Percentiles rank a stretch among this genome's conserved stretches.
Conservation (phyloP, 1,140 invertebrate genomes). For the Maniola jurtina region DNA sequence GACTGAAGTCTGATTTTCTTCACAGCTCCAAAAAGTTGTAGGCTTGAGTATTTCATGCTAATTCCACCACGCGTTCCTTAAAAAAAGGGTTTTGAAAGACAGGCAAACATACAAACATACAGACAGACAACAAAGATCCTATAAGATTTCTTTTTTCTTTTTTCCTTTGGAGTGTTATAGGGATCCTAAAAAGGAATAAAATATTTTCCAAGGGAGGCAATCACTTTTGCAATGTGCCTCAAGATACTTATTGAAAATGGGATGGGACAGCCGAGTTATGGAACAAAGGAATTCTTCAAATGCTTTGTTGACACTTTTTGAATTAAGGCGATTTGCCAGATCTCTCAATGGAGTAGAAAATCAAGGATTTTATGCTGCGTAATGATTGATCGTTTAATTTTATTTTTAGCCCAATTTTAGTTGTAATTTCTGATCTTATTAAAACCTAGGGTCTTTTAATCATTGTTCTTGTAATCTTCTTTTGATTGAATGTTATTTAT, state of each 20-base stretch:
- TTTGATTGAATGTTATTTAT: too few relatives aligned
- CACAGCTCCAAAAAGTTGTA: too few relatives aligned
- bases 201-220: constrained; percentile 4
- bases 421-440: too few relatives aligned
- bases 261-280: background rate
- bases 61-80: too few relatives aligned
- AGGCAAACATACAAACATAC: too few relatives aligned
- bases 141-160: too few relatives aligned
- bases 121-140: too few relatives aligned
- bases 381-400: constrained; percentile 12
- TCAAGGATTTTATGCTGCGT: constrained; percentile 2
- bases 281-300: constrained; percentile 29
- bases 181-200: background rate
- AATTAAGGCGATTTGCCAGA: constrained; percentile 25
- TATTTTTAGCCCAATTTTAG: background rate
- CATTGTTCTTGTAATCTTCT: too few relatives aligned
- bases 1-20: too few relatives aligned
- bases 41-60: too few relatives aligned
- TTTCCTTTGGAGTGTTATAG: background rate
- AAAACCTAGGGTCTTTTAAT: too few relatives aligned
- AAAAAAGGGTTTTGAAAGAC: too few relatives aligned
- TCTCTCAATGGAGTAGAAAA: constrained; percentile 20
- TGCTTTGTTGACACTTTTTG: constrained; percentile 22
- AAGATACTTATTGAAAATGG: constrained; percentile 15
- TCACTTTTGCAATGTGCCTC: constrained; percentile 4